These are phyloP conservation scores for Melanotaenia trifasciata DNA, from an alignment of 2,797 vertebrate species.

Conservation along the genomic window DNA sequence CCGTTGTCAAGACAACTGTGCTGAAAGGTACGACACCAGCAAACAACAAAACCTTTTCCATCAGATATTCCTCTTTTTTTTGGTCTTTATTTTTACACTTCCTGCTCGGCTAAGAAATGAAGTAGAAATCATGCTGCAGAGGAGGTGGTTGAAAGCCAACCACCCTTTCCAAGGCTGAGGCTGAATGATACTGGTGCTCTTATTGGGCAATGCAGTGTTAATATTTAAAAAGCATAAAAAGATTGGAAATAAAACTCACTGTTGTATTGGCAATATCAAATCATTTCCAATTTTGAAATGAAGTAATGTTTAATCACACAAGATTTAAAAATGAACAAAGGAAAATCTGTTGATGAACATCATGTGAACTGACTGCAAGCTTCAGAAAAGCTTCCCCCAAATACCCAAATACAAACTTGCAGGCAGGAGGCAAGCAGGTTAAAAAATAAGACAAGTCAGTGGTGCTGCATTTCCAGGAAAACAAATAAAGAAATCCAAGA, in stretches of 20 bases:
- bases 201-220: background rate
- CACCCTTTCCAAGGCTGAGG: background rate
- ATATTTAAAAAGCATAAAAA: background rate
- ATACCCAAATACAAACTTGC: background rate
- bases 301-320: background rate
- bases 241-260: background rate
- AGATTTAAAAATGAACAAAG: background rate
- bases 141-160: background rate
- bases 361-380: background rate
- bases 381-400: background rate
- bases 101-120: background rate
- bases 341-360: background rate
- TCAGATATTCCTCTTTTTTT: constrained; percentile 1
- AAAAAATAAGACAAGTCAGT: background rate
- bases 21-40: constrained; percentile 88
- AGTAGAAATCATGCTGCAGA: background rate
- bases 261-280: background rate
- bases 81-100: background rate
- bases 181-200: background rate
- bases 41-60: constrained; percentile 25
- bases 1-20: constrained; percentile 99
- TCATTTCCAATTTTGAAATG: background rate
- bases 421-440: background rate
- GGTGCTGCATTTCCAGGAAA: background rate
- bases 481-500: background rate